These are phyloP conservation scores for Hirtodrosophila histrioides DNA, from an alignment of 2,888 invertebrate genomes.

Conservation along the genomic window DNA sequence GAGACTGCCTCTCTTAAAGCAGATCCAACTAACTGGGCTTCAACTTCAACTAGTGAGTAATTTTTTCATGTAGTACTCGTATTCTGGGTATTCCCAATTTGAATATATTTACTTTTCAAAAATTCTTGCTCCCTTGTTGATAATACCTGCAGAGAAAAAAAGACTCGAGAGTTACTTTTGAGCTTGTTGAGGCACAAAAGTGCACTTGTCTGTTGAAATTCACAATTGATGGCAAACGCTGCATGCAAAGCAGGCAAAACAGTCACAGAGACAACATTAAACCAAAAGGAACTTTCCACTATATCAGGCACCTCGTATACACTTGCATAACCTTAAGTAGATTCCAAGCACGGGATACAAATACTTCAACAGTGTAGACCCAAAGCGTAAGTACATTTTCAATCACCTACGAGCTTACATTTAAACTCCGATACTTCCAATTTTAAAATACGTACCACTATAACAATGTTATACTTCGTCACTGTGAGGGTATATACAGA, in stretches of 20 bases:
- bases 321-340: background rate
- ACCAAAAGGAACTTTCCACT: background rate
- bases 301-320: background rate
- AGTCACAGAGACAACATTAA: constrained; percentile 1
- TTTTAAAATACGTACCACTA: background rate
- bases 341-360: background rate
- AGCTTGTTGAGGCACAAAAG: constrained; percentile 52
- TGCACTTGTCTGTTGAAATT: constrained; percentile 61
- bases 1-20: constrained; percentile 22
- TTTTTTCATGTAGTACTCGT: constrained; percentile 6
- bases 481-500: background rate
- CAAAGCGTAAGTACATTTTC: too few species aligned
- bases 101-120: constrained; percentile 46
- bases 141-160: constrained; percentile 29
- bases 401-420: too few species aligned
- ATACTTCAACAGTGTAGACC: too few species aligned
- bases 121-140: constrained; percentile 22
- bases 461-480: too few species aligned
- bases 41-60: constrained; percentile 13
- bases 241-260: constrained; percentile 60
- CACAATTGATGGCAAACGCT: constrained; percentile 60
- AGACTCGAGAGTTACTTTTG: constrained; percentile 50
- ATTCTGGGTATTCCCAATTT: constrained; percentile 23
- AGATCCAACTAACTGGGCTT: background rate
- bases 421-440: too few species aligned